Evolutionary conservation across 2,113 vertebrate genomes (phyloP).

Genomic region (Uropsilus gracilis): DNA sequence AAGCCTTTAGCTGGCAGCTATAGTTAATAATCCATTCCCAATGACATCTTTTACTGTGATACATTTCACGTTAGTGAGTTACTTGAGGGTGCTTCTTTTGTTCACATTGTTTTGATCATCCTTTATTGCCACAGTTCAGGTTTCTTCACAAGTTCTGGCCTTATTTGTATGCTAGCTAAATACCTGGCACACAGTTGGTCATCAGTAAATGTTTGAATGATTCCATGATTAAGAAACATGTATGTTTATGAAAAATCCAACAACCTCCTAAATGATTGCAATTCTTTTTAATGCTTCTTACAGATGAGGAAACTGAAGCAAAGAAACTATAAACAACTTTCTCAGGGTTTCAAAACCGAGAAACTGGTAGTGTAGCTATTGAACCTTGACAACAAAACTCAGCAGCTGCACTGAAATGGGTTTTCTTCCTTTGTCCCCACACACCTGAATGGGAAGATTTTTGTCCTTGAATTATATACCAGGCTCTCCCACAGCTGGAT

Average conservation of each 20-base stretch:
- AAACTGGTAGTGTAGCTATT: not conserved
- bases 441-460: not conserved
- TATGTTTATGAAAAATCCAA: not conserved
- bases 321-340: not conserved
- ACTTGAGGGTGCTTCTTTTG: not conserved
- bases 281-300: not conserved
- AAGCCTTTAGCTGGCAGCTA: not conserved
- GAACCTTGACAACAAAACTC: not conserved
- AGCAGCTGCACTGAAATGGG: not conserved
- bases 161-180: not conserved
- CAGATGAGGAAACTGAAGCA: not conserved
- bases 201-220: not conserved
- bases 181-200: not conserved
- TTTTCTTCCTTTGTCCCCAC: not conserved
- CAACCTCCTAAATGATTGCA: not conserved
- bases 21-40: slow-evolving; percentile 16
- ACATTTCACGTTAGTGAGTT: not conserved
- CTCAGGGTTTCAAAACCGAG: not conserved
- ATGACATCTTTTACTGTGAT: not conserved
- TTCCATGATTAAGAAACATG: not conserved
- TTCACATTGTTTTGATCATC: not conserved
- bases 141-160: not conserved
- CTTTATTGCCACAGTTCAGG: not conserved
- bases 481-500: not conserved
- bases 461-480: not conserved